Base-by-base conservation (phyloP, 1,140 invertebrate genomes). In the Drosophila oshimai region DNA sequence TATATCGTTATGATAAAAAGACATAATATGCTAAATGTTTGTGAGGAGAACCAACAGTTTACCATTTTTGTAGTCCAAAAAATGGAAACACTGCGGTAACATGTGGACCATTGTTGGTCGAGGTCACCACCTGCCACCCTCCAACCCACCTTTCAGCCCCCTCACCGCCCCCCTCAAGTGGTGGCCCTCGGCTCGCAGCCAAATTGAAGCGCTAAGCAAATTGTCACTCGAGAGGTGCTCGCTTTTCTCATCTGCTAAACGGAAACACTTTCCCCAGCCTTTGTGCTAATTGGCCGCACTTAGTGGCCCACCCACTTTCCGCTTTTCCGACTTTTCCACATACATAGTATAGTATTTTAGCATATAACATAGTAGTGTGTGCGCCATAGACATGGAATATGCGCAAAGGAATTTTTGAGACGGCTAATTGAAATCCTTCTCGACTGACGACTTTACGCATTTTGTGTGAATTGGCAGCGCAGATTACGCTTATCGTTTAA, bases 261-360 rank as follows among this genome's bases (percentile, higher is more conserved):
- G 75, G 80, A 86, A 86, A 86, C 81, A 86, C 71, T 86, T 86
- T 86, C 84, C 72, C 58, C 67, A 80, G 74, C 72, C 83, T 80
- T 86, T 86, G 81, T 87, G 81, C 75, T 86, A 86, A 86, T 86
- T 86, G 80, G 81, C 81, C 81, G 67, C 75, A 86, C 80, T 80
- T 74, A 86, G 42, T 58, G 46, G 54, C 15, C 71, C 53, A 51
- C 36, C 33, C 60, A 42, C 18, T 36, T 18, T 31, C 47, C 65
- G 62, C 50, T 62, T 65, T 28, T 29, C 34, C 20, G 22, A 64
- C 13, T 33, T 44, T 44, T 45, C 7, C 17, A 26, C 41, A n/a
- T 15, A 44, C 10, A 44, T 26, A 44, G 12, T 15, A n/a, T 29
- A 29, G 10, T 29, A 42, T 42, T n/a, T n/a, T n/a, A n/a, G n/a